phyloP scores from a whole-genome alignment of 2,888 invertebrate genomes.

The Agrenia bidenticulata region DNA sequence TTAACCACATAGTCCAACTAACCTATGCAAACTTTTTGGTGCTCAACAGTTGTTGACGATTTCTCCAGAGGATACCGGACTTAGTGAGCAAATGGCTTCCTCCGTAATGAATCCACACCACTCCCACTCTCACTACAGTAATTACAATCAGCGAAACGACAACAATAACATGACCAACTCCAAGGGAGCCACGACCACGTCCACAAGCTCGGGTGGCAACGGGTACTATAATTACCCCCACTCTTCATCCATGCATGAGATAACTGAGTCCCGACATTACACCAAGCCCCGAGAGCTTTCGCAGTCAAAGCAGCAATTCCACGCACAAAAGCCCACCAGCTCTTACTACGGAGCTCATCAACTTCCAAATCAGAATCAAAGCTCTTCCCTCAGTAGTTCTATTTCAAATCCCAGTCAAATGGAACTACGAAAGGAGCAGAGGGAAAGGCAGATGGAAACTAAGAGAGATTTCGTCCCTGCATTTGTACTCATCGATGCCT shows the following conservation, averaged over 20 bases:
- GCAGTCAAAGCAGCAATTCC: constrained; percentile 14
- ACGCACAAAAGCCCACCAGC: background rate
- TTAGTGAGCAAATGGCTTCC: background rate
- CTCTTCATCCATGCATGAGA: constrained; percentile 1
- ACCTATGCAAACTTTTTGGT: background rate
- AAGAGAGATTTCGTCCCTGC: constrained; percentile 43
- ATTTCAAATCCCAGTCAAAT: constrained; percentile 4
- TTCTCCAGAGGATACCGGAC: background rate
- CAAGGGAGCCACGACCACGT: too few species aligned
- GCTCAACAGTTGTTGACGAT: background rate
- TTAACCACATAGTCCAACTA: background rate
- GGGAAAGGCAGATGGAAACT: constrained; percentile 4
- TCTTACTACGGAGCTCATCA: background rate
- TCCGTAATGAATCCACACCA: background rate
- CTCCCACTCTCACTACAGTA: background rate
- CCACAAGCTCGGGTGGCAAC: background rate
- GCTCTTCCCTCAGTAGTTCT: background rate
- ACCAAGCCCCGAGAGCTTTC: constrained; percentile 13
- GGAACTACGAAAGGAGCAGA: background rate
- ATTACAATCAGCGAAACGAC: constrained; percentile 4
- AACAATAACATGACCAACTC: constrained; percentile 8
- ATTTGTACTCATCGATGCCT: constrained; percentile 47
- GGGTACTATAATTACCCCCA: background rate
- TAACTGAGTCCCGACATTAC: constrained; percentile 11
- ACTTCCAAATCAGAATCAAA: background rate